Conservation (phyloP, 2,888 invertebrate species). For the Pristionchus entomophagus region DNA sequence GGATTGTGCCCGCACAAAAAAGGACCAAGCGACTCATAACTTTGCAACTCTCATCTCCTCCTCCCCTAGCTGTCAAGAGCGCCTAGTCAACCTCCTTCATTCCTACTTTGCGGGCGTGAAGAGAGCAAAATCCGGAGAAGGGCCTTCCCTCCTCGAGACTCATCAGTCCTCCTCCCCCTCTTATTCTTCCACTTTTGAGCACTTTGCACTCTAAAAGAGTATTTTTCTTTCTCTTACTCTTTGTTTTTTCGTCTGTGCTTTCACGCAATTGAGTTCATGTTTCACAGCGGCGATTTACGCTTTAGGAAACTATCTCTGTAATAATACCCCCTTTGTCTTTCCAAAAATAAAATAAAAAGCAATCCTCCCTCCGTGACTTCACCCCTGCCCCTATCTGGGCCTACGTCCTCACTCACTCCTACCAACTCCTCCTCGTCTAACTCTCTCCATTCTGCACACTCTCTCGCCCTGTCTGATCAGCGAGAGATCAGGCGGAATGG, state of each 20-base stretch:
- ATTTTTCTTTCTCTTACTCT: neutral
- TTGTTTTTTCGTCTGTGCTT: neutral
- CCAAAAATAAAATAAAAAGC: too few relatives aligned
- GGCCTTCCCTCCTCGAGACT: conserved; percentile 25
- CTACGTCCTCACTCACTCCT: neutral
- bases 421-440: neutral
- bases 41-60: too few relatives aligned
- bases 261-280: neutral
- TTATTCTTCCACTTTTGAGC: neutral
- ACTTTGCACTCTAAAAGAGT: neutral
- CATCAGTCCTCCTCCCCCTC: neutral
- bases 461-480: too few relatives aligned
- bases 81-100: too few relatives aligned
- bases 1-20: too few relatives aligned
- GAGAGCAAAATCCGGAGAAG: too few relatives aligned
- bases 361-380: neutral
- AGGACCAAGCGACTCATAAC: too few relatives aligned
- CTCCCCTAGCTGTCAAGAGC: too few relatives aligned
- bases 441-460: neutral
- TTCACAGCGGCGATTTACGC: neutral
- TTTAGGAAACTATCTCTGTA: too few relatives aligned
- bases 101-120: neutral
- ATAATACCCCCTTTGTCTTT: too few relatives aligned
- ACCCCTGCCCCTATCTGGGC: neutral
- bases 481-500: too few relatives aligned